phyloP scores from a whole-genome alignment of 2,113 vertebrate species.

The Oryctolagus cuniculus region mOryCun1.1 NC_091436.1:58024501-58025000 shows the following conservation, averaged over 20 bases:
- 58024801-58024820: too few relatives aligned
- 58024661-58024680: background rate
- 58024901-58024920: too few relatives aligned
- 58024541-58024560: background rate
- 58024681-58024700: background rate
- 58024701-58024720: background rate
- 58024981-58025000: too few relatives aligned
- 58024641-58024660: background rate
- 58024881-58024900: too few relatives aligned
- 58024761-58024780: background rate
- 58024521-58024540: too few relatives aligned
- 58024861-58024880: too few relatives aligned
- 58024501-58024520: background rate
- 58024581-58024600: background rate
- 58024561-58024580: background rate
- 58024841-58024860: too few relatives aligned
- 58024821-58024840: too few relatives aligned
- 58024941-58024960: too few relatives aligned
- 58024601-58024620: background rate
- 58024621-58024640: background rate
- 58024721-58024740: background rate
- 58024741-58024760: background rate
- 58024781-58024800: background rate
- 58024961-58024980: too few relatives aligned
- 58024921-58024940: too few relatives aligned